Base-by-base conservation (phyloP, 2,113 vertebrate species). In the Cinclus cinclus region DNA sequence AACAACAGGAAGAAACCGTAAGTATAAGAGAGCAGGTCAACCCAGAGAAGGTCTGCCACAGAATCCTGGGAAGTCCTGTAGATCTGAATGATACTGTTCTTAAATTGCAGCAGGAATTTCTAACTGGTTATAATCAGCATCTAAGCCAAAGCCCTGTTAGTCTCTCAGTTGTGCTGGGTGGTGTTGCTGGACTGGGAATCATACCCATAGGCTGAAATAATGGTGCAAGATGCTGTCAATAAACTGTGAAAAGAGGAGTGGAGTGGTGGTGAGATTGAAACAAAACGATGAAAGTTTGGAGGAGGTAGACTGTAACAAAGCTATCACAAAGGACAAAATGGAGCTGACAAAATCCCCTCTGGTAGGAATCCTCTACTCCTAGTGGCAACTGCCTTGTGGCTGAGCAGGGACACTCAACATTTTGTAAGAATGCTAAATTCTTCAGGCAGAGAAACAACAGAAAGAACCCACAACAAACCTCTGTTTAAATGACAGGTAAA, bases 1-100 rank as follows among this genome's bases (percentile, higher is more conserved):
- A 74, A 33, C 4, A 42, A 35, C 24, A 39, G 37, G n/a, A 53
- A 86, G 53, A 87, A 83, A 77, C 10, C 28, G 23, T 53, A 49
- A 13, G 6, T 50, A 11, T 69, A 24, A 55, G 69, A 56, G 21
- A 58, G 31, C 33, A 30, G 16, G 12, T 42, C 27, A 68, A 8
- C 6, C 5, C 11, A 11, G 33, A 83, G 41, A 39, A 60, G 21
- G 20, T n/a, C n/a, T 74, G 13, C 31, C 41, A 60, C 0, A 0
- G 62, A 33, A 22, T 33, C 13, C n/a, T 56, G 41, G 14, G 23
- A 65, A 77, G 49, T 78, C 37, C n/a, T 60, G 33, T 42, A 37
- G 33, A 13, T 52, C 30, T 69, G 31, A 46, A 59, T 41, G 53
- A 42, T 31, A 15, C 3, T 20, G n/a, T 65, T n/a, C 33, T 58